Evolutionary conservation across 2,888 invertebrate genomes (phyloP).

Genomic region (Caenorhabditis zanzibari): DNA sequence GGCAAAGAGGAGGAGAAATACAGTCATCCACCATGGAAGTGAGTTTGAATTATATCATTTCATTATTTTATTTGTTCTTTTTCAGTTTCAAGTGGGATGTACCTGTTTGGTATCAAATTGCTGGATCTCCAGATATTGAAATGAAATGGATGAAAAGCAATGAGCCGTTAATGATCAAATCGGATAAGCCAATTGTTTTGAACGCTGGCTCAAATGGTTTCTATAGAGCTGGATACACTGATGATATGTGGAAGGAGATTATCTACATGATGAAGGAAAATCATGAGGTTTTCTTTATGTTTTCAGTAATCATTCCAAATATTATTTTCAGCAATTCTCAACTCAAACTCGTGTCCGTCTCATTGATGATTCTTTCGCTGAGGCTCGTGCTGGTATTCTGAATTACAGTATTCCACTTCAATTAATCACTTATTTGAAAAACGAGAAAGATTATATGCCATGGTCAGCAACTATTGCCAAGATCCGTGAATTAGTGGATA

Average conservation of each 20-base stretch:
- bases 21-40: conserved; percentile 75
- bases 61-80: not conserved
- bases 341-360: conserved; percentile 68
- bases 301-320: not conserved
- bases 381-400: conserved; percentile 66
- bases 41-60: conserved; percentile 27
- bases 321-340: conserved; percentile 53
- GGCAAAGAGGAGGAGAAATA: conserved; percentile 73
- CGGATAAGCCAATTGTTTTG: conserved; percentile 70
- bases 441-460: conserved; percentile 65
- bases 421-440: conserved; percentile 64
- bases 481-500: conserved; percentile 22
- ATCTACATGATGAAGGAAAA: conserved; percentile 71
- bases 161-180: conserved; percentile 44
- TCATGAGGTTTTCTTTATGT: conserved; percentile 61
- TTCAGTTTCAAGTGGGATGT: conserved; percentile 81
- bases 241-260: conserved; percentile 75
- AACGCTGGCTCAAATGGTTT: conserved; percentile 80
- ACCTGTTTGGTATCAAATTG: conserved; percentile 80
- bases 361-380: conserved; percentile 71
- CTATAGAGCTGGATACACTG: conserved; percentile 82
- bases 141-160: conserved; percentile 77
- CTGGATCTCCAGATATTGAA: conserved; percentile 60
- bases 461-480: conserved; percentile 45
- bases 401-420: conserved; percentile 65